Percentiles rank a stretch among this genome's conserved stretches.
These are phyloP conservation scores for Xerus inauris DNA, from an alignment of 2,113 vertebrate species.

Conservation along the genomic window DNA sequence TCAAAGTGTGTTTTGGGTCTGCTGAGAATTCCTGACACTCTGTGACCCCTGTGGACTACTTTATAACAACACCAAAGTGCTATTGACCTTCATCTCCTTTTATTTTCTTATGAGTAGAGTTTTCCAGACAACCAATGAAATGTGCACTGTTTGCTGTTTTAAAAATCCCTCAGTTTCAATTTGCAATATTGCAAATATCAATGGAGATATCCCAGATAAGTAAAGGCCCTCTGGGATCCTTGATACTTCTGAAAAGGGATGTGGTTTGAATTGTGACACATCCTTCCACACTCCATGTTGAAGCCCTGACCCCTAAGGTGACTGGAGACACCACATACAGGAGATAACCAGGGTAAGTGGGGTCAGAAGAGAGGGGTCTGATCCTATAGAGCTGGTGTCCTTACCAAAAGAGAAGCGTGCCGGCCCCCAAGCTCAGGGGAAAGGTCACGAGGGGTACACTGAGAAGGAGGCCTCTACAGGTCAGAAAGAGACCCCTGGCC, in stretches of 20 bases:
- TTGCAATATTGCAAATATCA: background rate
- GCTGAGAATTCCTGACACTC: background rate
- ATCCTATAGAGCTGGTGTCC: too few species aligned
- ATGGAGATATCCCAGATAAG: background rate
- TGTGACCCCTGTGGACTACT: background rate
- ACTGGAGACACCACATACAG: background rate
- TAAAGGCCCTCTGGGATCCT: background rate
- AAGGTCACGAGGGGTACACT: background rate
- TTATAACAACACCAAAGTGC: background rate
- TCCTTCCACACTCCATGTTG: background rate
- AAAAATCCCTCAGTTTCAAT: background rate
- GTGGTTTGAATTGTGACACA: background rate
- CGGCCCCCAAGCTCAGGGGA: background rate
- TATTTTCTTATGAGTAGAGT: background rate
- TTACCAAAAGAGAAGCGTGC: too few species aligned
- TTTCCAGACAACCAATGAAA: constrained; percentile 19
- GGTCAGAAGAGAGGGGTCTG: background rate
- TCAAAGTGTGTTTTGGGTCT: background rate
- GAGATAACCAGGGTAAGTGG: background rate
- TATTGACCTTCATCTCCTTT: background rate
- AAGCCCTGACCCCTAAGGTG: background rate
- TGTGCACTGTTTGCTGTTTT: background rate
- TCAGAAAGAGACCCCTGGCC: background rate
- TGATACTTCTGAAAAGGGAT: background rate
- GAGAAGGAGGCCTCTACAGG: background rate